A percentile compares a stretch with the other conserved stretches of the same genome.
Conservation (phyloP, 2,113 vertebrate species). For the Macquaria ambigua region DNA sequence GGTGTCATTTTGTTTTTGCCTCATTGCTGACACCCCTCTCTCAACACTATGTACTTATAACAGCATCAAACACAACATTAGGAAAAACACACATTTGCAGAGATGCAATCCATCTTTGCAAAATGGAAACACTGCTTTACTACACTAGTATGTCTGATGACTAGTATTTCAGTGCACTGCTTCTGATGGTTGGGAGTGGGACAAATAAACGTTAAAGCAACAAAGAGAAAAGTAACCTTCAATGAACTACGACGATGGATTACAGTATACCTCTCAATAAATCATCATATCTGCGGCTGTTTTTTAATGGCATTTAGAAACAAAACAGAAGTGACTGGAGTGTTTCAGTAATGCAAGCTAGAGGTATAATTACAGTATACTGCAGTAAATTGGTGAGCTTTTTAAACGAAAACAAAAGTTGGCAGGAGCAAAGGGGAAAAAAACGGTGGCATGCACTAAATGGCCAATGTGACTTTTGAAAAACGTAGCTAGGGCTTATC, state of each 20-base stretch:
- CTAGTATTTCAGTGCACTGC: neutral
- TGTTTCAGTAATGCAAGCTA: conserved; percentile 21
- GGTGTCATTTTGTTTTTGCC: conserved; percentile 27
- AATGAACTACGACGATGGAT: conserved; percentile 5
- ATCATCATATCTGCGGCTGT: neutral
- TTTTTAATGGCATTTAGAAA: conserved; percentile 14
- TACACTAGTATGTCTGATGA: neutral
- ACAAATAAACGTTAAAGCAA: neutral
- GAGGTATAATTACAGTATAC: neutral
- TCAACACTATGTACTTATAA: conserved; percentile 30
- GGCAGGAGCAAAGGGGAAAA: neutral
- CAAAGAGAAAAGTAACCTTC: neutral
- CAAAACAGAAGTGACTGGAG: conserved; percentile 10
- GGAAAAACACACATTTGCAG: conserved; percentile 31
- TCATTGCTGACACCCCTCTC: conserved; percentile 49
- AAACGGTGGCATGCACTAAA: conserved; percentile 4
- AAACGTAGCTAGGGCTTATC: neutral
- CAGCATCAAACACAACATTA: conserved; percentile 50
- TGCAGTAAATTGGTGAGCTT: neutral
- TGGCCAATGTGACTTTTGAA: conserved; percentile 8
- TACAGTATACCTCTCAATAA: neutral
- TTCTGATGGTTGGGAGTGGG: neutral
- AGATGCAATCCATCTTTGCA: conserved; percentile 40
- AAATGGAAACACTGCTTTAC: conserved; percentile 2
- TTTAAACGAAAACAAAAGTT: conserved; percentile 24